Percentiles rank a stretch among this genome's conserved stretches.
Conservation (phyloP, 2,888 invertebrate species). For the Drosophila picticornis region DNA sequence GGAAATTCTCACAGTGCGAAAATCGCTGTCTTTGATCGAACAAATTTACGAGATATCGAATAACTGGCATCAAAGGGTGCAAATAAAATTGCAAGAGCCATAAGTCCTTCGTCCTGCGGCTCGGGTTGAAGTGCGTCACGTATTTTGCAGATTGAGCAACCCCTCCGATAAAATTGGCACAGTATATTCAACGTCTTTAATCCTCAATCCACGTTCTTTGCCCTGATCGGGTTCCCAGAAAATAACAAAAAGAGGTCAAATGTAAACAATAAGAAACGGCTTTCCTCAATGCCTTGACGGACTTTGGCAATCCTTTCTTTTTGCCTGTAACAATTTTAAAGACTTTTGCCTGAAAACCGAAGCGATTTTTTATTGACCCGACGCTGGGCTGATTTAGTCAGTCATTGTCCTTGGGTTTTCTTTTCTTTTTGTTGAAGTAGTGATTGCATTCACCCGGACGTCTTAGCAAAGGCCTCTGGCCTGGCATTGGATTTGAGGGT, state of each 20-base stretch:
- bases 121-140: neutral
- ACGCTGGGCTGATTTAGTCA: slow-evolving; percentile 58
- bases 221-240: slow-evolving; percentile 76
- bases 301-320: slow-evolving; percentile 70
- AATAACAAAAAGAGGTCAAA: slow-evolving; percentile 83
- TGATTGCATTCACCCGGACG: slow-evolving; percentile 65
- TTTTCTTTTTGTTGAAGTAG: slow-evolving; percentile 56
- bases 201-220: slow-evolving; percentile 11
- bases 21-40: slow-evolving; percentile 54
- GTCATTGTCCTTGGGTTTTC: slow-evolving; percentile 58
- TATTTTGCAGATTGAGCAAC: slow-evolving; percentile 44
- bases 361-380: slow-evolving; percentile 75
- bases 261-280: slow-evolving; percentile 69
- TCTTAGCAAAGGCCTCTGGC: slow-evolving; percentile 41
- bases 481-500: slow-evolving; percentile 60
- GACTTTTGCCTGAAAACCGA: slow-evolving; percentile 78
- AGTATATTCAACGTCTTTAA: slow-evolving; percentile 44
- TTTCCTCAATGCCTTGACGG: slow-evolving; percentile 31
- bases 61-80: slow-evolving; percentile 83
- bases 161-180: slow-evolving; percentile 15
- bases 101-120: slow-evolving; percentile 40
- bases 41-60: slow-evolving; percentile 81
- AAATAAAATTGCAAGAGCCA: slow-evolving; percentile 59
- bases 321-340: slow-evolving; percentile 70
- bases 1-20: slow-evolving; percentile 74